Conservation (phyloP, 2,797 vertebrate genomes). For the Enteromius paludinosus region DNA sequence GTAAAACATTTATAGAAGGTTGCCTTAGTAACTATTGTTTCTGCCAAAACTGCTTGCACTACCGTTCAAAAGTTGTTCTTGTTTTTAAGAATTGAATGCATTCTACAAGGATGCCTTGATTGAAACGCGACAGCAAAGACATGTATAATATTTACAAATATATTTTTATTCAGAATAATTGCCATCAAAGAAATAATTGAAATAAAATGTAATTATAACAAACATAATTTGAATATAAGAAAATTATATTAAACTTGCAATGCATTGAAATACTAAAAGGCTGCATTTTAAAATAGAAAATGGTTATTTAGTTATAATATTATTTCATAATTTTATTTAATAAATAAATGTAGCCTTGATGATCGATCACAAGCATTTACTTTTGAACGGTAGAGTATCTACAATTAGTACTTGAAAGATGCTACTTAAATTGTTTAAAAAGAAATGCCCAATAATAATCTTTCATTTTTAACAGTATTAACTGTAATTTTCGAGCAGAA, state of each 20-base stretch:
- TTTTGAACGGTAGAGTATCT: neutral
- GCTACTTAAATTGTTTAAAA: neutral
- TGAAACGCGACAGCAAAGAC: neutral
- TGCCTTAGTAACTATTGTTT: slow-evolving; percentile 2
- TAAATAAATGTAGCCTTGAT: neutral
- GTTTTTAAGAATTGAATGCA: neutral
- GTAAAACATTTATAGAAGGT: neutral
- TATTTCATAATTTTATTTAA: neutral
- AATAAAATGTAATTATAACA: neutral
- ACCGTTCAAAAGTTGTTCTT: neutral
- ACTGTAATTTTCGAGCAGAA: neutral
- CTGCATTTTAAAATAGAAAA: neutral
- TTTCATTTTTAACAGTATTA: neutral
- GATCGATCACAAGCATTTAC: neutral
- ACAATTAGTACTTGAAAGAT: neutral
- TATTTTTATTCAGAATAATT: neutral
- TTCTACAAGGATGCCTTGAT: neutral
- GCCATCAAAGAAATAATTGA: neutral
- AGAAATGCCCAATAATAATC: neutral
- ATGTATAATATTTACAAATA: neutral
- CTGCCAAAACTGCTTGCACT: slow-evolving; percentile 8
- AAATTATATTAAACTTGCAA: neutral
- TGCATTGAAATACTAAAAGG: neutral
- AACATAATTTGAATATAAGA: neutral
- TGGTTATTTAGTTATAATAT: neutral